Base-by-base conservation (phyloP, 2,888 invertebrate species). In the Hymenopus coronatus region DNA sequence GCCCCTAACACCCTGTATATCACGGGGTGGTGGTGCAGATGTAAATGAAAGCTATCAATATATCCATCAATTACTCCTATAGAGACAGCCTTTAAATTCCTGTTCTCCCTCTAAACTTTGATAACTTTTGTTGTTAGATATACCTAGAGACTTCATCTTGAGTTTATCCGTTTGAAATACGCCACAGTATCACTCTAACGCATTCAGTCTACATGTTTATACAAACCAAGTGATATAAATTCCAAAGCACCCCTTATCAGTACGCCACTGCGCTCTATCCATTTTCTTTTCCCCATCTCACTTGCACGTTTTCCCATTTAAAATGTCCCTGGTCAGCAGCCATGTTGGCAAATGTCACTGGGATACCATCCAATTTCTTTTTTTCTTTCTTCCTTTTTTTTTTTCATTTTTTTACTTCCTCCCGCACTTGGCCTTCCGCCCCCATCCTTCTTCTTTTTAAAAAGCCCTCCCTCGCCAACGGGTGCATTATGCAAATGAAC, bases 321-420 rank as follows among this genome's bases (percentile, higher is more conserved):
- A 84, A 88, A 88, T 88, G 83, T 83, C 88, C 87, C 81, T 89
- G 89, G 89, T 89, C 89, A 90, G 90, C 90, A 82, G 90, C 90
- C 90, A 90, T 90, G 88, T 90, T 90, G 89, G 90, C 82, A 88
- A 89, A 89, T 90, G 90, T 88, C 89, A 89, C 89, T 82, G 87
- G 87, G 82, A 82, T 87, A 87, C 82, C 87, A 87, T 87, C 87
- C 87, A 87, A 87, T 87, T 84, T 83, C 88, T 85, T 40, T 12
- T 81, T 33, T 82, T 54, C n/a, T 30, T 70, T 83, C 70, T 81
- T 46, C 25, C 54, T 84, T 85, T 70, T 87, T 87, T 28, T 82
- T 83, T 40, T 27, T 82, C 70, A 27, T 85, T 82, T 88, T 85
- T 83, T 82, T 30, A 28, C 89, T 88, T 30, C 46, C 28, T 27